These are phyloP conservation scores for Maccullochella peelii DNA, from an alignment of 2,113 vertebrate genomes.

Conservation along the genomic window DNA sequence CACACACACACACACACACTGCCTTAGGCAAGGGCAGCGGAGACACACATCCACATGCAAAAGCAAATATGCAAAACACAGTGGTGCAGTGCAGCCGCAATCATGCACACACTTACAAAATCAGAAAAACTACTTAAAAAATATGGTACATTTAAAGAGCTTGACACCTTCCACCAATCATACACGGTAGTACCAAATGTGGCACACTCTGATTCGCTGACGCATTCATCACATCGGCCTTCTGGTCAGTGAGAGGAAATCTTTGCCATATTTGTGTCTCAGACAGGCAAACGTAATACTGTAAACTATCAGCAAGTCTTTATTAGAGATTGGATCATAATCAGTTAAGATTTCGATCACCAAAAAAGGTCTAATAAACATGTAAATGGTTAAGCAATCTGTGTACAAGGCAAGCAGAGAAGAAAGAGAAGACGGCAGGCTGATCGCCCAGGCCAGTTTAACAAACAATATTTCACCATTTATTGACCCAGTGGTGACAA, in stretches of 20 bases:
- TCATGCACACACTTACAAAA: background rate
- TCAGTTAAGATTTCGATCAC: background rate
- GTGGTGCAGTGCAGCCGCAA: constrained; percentile 37
- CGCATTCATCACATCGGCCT: background rate
- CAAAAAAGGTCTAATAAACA: background rate
- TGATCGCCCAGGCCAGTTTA: background rate
- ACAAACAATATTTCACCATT: background rate
- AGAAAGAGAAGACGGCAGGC: background rate
- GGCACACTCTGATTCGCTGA: background rate
- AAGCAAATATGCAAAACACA: constrained; percentile 47
- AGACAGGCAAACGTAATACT: background rate
- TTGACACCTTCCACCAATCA: constrained; percentile 16
- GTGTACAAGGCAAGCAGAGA: background rate
- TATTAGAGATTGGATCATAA: background rate
- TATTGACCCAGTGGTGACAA: background rate
- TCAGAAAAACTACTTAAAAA: background rate
- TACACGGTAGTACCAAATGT: background rate
- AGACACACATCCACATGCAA: constrained; percentile 6
- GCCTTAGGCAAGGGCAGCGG: constrained; percentile 66
- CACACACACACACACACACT: background rate
- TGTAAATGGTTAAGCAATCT: background rate
- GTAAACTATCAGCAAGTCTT: background rate
- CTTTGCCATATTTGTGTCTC: constrained; percentile 3
- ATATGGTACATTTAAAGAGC: constrained; percentile 1
- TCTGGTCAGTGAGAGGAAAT: background rate